Evolutionary conservation across 2,888 invertebrate species (phyloP).

Genomic region (Macroteleia sp.): DNA sequence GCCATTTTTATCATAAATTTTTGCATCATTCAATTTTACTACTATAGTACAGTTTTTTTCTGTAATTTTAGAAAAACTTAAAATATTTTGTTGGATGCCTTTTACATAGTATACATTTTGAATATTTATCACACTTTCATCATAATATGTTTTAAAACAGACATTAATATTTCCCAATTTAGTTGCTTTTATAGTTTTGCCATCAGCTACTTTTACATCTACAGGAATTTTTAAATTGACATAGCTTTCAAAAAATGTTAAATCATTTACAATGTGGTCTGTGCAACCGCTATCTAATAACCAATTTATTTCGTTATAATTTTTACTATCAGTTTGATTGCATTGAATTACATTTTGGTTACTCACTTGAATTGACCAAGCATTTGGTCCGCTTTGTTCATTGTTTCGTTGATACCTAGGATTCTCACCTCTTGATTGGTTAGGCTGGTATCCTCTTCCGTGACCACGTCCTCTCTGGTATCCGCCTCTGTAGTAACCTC

Average conservation of each 20-base stretch:
- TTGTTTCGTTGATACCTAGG: not conserved
- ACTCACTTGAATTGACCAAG: not conserved
- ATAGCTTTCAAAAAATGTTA: slow-evolving; percentile 42
- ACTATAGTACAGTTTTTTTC: slow-evolving; percentile 14
- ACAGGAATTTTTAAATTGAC: slow-evolving; percentile 31
- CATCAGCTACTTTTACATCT: slow-evolving; percentile 45
- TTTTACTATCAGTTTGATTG: not conserved
- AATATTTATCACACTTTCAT: slow-evolving; percentile 7
- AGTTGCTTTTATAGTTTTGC: slow-evolving; percentile 52
- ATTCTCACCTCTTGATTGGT: not conserved
- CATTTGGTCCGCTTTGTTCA: not conserved
- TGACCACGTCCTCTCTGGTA: not conserved
- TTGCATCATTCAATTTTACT: not conserved
- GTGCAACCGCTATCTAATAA: slow-evolving; percentile 36
- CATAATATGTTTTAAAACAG: not conserved
- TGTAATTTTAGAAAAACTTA: slow-evolving; percentile 57
- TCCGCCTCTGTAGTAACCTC: not conserved
- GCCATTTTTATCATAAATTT: not conserved
- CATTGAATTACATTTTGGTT: not conserved
- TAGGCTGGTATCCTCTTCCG: slow-evolving; percentile 4
- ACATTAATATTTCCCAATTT: slow-evolving; percentile 40
- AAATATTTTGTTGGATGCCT: slow-evolving; percentile 61
- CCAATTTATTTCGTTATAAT: slow-evolving; percentile 7
- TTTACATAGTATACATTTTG: slow-evolving; percentile 40
- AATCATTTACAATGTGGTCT: slow-evolving; percentile 46